phyloP scores from a whole-genome alignment of 2,113 vertebrate genomes.

The Pyrgilauda ruficollis region DNA sequence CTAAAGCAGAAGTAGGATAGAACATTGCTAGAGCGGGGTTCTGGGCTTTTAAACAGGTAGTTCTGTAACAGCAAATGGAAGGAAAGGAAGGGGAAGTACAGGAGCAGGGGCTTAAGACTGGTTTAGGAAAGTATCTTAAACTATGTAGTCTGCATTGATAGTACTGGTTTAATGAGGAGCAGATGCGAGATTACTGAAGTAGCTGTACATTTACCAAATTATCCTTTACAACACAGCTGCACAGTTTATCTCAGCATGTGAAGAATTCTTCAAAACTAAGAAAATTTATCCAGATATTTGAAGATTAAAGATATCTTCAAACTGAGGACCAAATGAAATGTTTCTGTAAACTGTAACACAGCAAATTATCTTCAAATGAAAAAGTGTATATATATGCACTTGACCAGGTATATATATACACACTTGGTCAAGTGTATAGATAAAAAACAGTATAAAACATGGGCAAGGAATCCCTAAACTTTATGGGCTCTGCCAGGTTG shows the following conservation, averaged over 20 bases:
- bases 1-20: not conserved
- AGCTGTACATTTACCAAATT: not conserved
- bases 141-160: not conserved
- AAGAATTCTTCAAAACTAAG: not conserved
- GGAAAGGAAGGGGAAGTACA: not conserved
- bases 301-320: not conserved
- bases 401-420: too few relatives aligned
- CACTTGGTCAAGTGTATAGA: not conserved
- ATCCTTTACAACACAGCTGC: not conserved
- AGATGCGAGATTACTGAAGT: not conserved
- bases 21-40: not conserved
- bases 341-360: not conserved
- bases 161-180: not conserved
- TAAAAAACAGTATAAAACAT: not conserved
- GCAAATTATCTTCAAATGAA: not conserved
- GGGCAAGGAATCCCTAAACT: not conserved
- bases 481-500: not conserved
- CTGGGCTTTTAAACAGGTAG: fast-evolving
- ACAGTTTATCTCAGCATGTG: not conserved
- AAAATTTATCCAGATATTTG: not conserved
- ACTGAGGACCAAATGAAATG: not conserved
- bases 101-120: not conserved
- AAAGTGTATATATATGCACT: too few relatives aligned
- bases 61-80: not conserved
- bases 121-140: not conserved